Evolutionary conservation across 2,888 invertebrate genomes (phyloP).

Genomic region (Scaptomyza polygonia): DNA sequence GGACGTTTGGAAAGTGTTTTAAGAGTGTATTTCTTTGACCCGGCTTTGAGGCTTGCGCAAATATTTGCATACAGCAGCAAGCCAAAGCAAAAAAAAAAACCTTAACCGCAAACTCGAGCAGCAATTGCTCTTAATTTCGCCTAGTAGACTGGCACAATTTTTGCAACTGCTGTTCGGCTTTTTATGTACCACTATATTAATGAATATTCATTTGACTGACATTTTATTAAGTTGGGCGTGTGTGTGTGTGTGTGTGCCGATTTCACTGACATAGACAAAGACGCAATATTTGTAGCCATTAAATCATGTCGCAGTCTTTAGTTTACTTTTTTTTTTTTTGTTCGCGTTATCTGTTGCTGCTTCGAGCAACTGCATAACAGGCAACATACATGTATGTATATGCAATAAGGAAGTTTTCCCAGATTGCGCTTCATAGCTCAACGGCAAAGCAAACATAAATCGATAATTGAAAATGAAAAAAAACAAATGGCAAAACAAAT

Average conservation of each 20-base stretch:
- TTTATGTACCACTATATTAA: conserved; percentile 14
- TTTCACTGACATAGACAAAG: conserved; percentile 39
- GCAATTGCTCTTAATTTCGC: conserved; percentile 77
- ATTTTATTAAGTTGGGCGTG: conserved; percentile 33
- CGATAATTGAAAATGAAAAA: conserved; percentile 77
- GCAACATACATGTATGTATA: conserved; percentile 8
- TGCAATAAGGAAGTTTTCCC: conserved; percentile 70
- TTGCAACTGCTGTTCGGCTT: conserved; percentile 19
- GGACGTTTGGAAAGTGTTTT: conserved; percentile 73
- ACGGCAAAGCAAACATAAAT: conserved; percentile 62
- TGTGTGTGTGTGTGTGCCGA: conserved; percentile 23
- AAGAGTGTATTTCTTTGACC: conserved; percentile 21
- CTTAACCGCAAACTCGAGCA: conserved; percentile 66
- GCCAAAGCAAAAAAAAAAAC: conserved; percentile 3
- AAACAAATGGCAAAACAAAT: conserved; percentile 66
- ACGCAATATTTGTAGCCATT: conserved; percentile 33
- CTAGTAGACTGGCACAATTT: conserved; percentile 47
- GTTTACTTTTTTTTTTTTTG: neutral
- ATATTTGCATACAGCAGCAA: conserved; percentile 61
- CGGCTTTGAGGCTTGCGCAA: conserved; percentile 35
- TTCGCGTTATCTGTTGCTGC: conserved; percentile 11
- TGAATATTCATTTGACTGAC: conserved; percentile 58
- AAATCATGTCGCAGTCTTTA: conserved; percentile 24
- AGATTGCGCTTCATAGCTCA: conserved; percentile 42
- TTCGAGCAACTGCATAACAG: conserved; percentile 32